Base-by-base conservation (phyloP, 2,797 vertebrate species). In the Lepilemur ruficaudatus region DNA sequence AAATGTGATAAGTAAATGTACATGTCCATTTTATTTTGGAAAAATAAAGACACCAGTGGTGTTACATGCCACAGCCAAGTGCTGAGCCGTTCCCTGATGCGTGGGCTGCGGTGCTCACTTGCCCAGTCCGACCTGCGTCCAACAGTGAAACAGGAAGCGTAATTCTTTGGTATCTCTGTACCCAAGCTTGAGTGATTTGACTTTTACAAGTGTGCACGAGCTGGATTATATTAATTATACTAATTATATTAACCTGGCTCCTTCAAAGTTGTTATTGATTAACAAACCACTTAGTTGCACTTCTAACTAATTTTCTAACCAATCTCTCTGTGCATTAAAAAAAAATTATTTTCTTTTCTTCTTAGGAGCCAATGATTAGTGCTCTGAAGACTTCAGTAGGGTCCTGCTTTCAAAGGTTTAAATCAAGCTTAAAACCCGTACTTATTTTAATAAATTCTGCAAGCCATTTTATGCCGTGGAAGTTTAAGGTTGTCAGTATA, bases 261-360 rank as follows among this genome's bases (percentile, higher is more conserved):
- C 59, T 93, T 70, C 52, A 23, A 55, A 41, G 70, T 52, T 82
- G 46, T 38, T 93, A 81, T 86, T 95, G 80, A 95, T 93, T 93
- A 83, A 70, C 57, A 91, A 86, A 78, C 20, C 30, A 70, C 25
- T 78, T 61, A 57, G 73, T 7, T 38, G 7, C 25, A 85, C 25
- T 81, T 85, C 35, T 94, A 75, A 73, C 17, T 76, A 25, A 82
- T 84, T 88, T 85, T 30, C 22, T 85, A 69, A 55, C 63, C 43
- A 63, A 70, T 75, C 14, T 93, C 59, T 87, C 32, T 73, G 48
- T 32, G 11, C 3, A 1, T 73, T 73, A 13, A 63, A 95, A n/a
- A 95, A n/a, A 10, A 67, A 43, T 61, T 46, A 67, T 4, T 22
- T 20, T 67, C 30, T 72, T 28, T 76, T 63, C 38, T 52, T 61